Evolutionary conservation across 2,888 invertebrate genomes (phyloP).

Genomic region (Caenorhabditis imperialis): DNA sequence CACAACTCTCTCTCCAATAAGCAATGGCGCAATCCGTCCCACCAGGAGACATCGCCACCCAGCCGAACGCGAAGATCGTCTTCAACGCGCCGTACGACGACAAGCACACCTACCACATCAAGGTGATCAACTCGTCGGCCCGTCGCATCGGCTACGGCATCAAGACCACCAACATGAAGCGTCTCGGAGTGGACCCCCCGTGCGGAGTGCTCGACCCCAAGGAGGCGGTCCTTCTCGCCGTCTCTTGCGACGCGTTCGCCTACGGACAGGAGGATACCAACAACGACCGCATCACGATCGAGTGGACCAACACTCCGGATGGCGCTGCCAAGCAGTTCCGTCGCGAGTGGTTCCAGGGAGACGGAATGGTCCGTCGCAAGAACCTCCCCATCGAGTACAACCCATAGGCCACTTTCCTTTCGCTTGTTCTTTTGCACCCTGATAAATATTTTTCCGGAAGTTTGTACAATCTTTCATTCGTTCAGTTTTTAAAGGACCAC

Average conservation of each 20-base stretch:
- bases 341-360: slow-evolving; percentile 72
- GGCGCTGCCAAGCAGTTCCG: slow-evolving; percentile 68
- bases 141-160: slow-evolving; percentile 72
- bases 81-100: slow-evolving; percentile 74
- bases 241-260: slow-evolving; percentile 74
- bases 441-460: too few relatives aligned
- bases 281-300: slow-evolving; percentile 71
- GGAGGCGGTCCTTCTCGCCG: slow-evolving; percentile 70
- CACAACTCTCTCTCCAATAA: too few relatives aligned
- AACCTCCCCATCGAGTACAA: slow-evolving; percentile 63
- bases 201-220: slow-evolving; percentile 74
- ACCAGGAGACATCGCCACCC: slow-evolving; percentile 68
- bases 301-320: slow-evolving; percentile 69
- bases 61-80: slow-evolving; percentile 69
- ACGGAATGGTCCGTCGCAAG: slow-evolving; percentile 69
- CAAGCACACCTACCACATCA: slow-evolving; percentile 70
- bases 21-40: slow-evolving; percentile 69
- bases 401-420: too few relatives aligned
- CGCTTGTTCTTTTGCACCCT: too few relatives aligned
- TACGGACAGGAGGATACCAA: slow-evolving; percentile 66
- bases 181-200: slow-evolving; percentile 71
- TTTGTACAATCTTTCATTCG: too few relatives aligned
- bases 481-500: too few relatives aligned
- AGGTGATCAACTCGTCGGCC: slow-evolving; percentile 62
- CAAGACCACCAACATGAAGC: slow-evolving; percentile 74